phyloP scores from a whole-genome alignment of 1,140 invertebrate species.

The Bombus confusus region DNA sequence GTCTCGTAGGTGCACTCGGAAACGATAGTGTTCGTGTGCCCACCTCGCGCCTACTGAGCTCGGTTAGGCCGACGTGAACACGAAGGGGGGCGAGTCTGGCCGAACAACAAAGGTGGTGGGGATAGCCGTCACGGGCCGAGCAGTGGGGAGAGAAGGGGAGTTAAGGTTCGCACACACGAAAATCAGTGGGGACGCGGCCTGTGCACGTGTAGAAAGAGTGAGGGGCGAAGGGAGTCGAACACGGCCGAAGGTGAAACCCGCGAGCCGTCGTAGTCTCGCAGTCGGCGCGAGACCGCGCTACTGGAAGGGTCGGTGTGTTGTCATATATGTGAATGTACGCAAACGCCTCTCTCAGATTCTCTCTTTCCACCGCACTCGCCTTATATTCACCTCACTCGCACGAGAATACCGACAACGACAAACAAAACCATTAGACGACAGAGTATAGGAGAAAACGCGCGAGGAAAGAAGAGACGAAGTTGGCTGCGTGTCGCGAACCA shows the following conservation, averaged over 20 bases:
- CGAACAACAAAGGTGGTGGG: slow-evolving; percentile 35
- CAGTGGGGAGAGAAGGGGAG: slow-evolving; percentile 49
- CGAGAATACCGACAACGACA: slow-evolving; percentile 19
- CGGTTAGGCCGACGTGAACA: slow-evolving; percentile 55
- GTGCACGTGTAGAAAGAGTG: slow-evolving; percentile 58
- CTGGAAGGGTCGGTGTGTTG: slow-evolving; percentile 72
- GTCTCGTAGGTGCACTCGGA: slow-evolving; percentile 57
- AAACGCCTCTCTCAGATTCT: slow-evolving; percentile 43
- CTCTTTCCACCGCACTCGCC: slow-evolving; percentile 26
- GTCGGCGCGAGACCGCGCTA: slow-evolving; percentile 82
- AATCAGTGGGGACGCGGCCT: slow-evolving; percentile 53
- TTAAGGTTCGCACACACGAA: slow-evolving; percentile 64
- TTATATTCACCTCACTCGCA: slow-evolving; percentile 18
- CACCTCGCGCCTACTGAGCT: slow-evolving; percentile 73
- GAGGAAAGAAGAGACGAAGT: slow-evolving; percentile 23
- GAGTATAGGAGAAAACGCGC: background rate
- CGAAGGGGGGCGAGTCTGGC: slow-evolving; percentile 56
- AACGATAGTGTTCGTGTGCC: slow-evolving; percentile 71
- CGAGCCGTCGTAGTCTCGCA: slow-evolving; percentile 74
- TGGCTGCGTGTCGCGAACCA: slow-evolving; percentile 19
- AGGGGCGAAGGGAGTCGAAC: slow-evolving; percentile 63
- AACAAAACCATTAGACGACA: background rate
- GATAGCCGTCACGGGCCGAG: slow-evolving; percentile 49
- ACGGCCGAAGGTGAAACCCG: slow-evolving; percentile 78
- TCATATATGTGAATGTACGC: slow-evolving; percentile 55